A percentile compares a stretch with the other conserved stretches of the same genome.
Conservation (phyloP, 2,888 invertebrate species). For the Lysandra coridon region DNA sequence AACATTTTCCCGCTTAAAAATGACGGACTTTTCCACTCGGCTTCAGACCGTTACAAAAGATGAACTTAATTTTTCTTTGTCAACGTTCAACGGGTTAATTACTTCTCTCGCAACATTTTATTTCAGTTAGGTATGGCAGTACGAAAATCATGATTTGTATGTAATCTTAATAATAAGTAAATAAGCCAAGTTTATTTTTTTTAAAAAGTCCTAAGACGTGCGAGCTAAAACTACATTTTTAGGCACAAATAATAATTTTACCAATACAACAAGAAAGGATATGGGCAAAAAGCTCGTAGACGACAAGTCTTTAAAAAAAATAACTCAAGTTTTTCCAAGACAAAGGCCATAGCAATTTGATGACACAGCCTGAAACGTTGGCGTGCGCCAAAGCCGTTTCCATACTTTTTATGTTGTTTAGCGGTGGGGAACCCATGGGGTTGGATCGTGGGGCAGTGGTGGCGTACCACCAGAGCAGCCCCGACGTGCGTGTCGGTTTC, state of each 20-base stretch:
- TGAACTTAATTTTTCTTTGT: constrained; percentile 20
- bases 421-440: constrained; percentile 44
- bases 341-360: neutral
- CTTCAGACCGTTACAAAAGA: constrained; percentile 15
- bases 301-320: neutral
- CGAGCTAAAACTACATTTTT: neutral
- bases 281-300: neutral
- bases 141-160: neutral
- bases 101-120: constrained; percentile 20
- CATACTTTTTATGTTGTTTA: constrained; percentile 46
- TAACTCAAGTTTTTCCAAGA: neutral
- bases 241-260: no score
- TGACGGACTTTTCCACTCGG: neutral
- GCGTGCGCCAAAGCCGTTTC: constrained; percentile 37
- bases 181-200: neutral
- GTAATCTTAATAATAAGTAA: neutral
- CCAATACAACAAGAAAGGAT: neutral
- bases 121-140: neutral
- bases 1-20: constrained; percentile 21
- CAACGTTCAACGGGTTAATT: constrained; percentile 29
- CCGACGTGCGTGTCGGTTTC: constrained; percentile 56
- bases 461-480: constrained; percentile 61
- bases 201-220: neutral
- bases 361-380: neutral
- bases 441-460: constrained; percentile 62